Evolutionary conservation across 2,888 invertebrate species (phyloP), one percentile per base, ranked within the genome.

Genomic region (Heliothis peltigera): DNA sequence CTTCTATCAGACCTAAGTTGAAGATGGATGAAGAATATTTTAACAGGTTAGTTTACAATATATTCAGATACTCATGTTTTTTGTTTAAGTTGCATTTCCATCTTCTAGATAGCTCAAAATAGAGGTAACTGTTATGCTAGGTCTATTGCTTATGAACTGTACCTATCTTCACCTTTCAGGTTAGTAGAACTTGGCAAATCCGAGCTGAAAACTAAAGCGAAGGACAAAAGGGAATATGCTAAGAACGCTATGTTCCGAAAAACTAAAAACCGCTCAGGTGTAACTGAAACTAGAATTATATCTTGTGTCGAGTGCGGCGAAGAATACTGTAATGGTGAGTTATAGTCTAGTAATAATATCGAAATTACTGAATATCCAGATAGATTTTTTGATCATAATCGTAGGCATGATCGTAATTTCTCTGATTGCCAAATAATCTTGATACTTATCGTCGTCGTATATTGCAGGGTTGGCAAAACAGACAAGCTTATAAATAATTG

Each of bases 21-120:
- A 97, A 97, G 84, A 91, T 96, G 22, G 98, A 98, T 82, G 98
- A 98, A 91, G 98, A 98, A 84, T 98, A 97, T 92, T 98, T 98
- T 87, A 97, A 98, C 73, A 96, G 97, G 97, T 96, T 87, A 49
- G 55, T 28, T 59, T 46, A 7, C 12, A 44, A 42, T 42, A 57
- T n/a, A 21, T 17, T 2, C 2, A 17, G 0, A 25, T 8, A 10
- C 48, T 4, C 15, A 3, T 48, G 25, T 44, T n/a, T 44, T 39
- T 39, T 39, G 5, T 35, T n/a, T n/a, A n/a, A 15, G n/a, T 39
- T n/a, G n/a, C n/a, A n/a, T n/a, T 39, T n/a, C 4, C 1, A 4
- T 15, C n/a, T 39, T 39, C 8, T 32, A 32, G 12, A 32, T 32
- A 39, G 15, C 15, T 39, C 39, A 32, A 32, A 32, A 32, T 25